Base-by-base conservation (phyloP, 2,888 invertebrate genomes). In the Drosophila pseudotakahashii region DNA sequence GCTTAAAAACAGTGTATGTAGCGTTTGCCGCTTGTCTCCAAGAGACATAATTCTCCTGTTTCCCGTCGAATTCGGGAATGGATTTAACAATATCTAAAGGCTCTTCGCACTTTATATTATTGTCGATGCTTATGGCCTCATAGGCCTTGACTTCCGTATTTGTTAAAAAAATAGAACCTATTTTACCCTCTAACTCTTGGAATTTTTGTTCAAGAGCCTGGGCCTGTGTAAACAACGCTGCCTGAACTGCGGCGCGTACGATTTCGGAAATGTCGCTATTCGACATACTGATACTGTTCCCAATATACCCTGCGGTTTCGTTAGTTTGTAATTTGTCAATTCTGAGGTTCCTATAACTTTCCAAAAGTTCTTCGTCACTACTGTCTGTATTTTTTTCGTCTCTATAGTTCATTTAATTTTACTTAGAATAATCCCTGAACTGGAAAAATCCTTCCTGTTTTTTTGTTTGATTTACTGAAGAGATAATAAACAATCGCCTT, bases 331-430 rank as follows among this genome's bases (percentile, higher is more conserved):
- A 13, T n/a, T 37, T 37, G n/a, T 37, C 2, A 6, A n/a, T 37
- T 37, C 5, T 13, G 36, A 37, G n/a, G 36, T 37, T 37, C 36
- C 13, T n/a, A 13, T 37, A 37, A 13, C 36, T n/a, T 37, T 37
- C 36, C n/a, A 37, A 2, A 37, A 37, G 36, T 37, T 34, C 36
- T 13, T 13, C 7, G 36, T 7, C 34, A 10, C 11, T 34, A 11
- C 34, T 34, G 34, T 11, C 11, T 34, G 34, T 34, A 10, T 3
- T 10, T 37, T 7, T 37, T 37, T 6, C n/a, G 4, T n/a, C 37
- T 37, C n/a, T 37, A 37, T 37, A 37, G 37, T 6, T 37, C n/a
- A 37, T 37, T n/a, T 37, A 37, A 37, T 37, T n/a, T 37, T 37
- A 37, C 4, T 37, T 13, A 37, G 5, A 37, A 37, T n/a, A 37